Base-by-base conservation (phyloP, 2,113 vertebrate genomes). In the Poeciliopsis retropinna region DNA sequence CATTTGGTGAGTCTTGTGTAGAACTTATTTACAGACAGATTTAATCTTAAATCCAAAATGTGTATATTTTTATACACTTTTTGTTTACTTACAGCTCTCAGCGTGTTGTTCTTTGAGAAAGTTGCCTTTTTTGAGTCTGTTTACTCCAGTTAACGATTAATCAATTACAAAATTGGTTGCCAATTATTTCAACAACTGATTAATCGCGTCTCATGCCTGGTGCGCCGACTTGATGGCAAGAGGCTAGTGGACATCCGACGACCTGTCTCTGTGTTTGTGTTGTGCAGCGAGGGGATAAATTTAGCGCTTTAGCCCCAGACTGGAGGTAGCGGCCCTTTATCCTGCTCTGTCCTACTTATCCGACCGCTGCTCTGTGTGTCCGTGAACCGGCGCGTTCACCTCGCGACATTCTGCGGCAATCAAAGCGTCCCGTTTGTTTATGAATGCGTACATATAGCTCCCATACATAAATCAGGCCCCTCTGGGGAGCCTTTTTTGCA, bases 281-380 rank as follows among this genome's bases (percentile, higher is more conserved):
- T 83, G 81, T 63, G 79, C 81, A 80, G 71, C 71, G 68, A 90
- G 86, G 93, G 94, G 92, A 92, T 93, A 93, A 93, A 93, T 95
- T 95, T 94, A 96, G 95, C 90, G 76, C 90, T 95, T 96, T 93
- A 93, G 88, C 90, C 91, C 91, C 93, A 95, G 94, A 92, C 93
- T 95, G 93, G 93, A 94, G 91, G 91, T 93, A 94, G 92, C 92
- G 93, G 94, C 91, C 93, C 93, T 95, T 95, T 95, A 96, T 95
- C 95, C 95, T 92, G 93, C 93, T 88, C 96, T 94, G 95, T 95
- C 95, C 96, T 96, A 94, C 95, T 95, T 95, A 89, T 91, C 87
- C 92, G 85, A 86, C 88, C 87, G 86, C 86, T 78, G 89, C 93
- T 92, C 91, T 95, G 90, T 92, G 94, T 94, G 93, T 91, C 91